Evolutionary conservation across 1,140 invertebrate genomes (phyloP).

Genomic region (Bursaphelenchus mucronatus): DNA sequence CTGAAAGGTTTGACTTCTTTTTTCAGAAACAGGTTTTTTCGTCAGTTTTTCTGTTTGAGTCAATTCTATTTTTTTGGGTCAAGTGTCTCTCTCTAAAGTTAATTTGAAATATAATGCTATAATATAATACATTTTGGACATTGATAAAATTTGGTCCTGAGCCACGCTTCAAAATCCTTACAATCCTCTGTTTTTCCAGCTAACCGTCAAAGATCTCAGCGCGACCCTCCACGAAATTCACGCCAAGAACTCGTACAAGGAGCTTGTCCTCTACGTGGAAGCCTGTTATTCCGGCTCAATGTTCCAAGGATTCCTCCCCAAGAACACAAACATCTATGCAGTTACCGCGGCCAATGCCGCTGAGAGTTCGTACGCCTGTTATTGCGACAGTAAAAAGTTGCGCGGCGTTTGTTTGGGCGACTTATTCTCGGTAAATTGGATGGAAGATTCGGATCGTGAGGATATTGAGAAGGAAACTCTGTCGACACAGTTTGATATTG

Average conservation of each 20-base stretch:
- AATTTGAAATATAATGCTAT: conserved; percentile 10
- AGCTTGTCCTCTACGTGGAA: conserved; percentile 68
- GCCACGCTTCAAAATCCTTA: conserved; percentile 15
- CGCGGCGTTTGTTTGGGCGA: conserved; percentile 53
- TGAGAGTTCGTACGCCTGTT: conserved; percentile 62
- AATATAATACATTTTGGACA: conserved; percentile 9
- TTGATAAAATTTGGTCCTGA: neutral
- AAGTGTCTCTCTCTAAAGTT: no score
- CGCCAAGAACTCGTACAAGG: conserved; percentile 61
- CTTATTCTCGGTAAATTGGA: conserved; percentile 68
- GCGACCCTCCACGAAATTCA: conserved; percentile 65
- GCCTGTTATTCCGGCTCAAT: conserved; percentile 71
- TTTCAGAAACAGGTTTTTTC: no score
- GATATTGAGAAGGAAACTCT: conserved; percentile 65
- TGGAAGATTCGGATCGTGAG: conserved; percentile 63
- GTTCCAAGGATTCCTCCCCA: conserved; percentile 67
- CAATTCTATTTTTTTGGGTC: no score
- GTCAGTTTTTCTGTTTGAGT: no score
- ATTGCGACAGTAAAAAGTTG: conserved; percentile 51
- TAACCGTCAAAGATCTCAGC: conserved; percentile 62
- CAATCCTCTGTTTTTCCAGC: conserved; percentile 59
- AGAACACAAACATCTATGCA: conserved; percentile 67
- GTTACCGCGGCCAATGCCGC: conserved; percentile 68
- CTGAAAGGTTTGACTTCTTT: no score
- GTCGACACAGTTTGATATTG: conserved; percentile 66